Conservation (phyloP, 1,140 invertebrate species). For the Anthonomus grandis region DNA sequence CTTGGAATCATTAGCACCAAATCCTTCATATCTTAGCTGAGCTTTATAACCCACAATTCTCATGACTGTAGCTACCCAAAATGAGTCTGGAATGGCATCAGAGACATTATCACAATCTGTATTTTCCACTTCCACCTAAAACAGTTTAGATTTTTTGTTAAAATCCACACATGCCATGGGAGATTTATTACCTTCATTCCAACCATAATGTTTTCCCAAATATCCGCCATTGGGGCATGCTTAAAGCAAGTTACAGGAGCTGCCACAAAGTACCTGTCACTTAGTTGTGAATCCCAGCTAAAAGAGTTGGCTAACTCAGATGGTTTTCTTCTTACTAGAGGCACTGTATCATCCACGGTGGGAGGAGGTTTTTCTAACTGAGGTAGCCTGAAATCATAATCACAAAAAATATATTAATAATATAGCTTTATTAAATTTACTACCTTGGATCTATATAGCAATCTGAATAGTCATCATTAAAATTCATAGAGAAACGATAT, state of each 20-base stretch:
- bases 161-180: neutral
- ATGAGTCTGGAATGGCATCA: constrained; percentile 76
- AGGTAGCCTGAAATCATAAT: constrained; percentile 15
- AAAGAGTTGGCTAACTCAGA: constrained; percentile 67
- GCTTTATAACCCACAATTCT: constrained; percentile 90
- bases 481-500: constrained; percentile 44
- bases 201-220: constrained; percentile 89
- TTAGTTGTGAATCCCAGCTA: constrained; percentile 79
- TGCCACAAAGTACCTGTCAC: constrained; percentile 72
- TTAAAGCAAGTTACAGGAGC: constrained; percentile 88
- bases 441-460: constrained; percentile 47
- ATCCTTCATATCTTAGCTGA: constrained; percentile 91
- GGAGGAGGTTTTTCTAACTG: constrained; percentile 32
- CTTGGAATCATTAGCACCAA: constrained; percentile 78
- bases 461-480: constrained; percentile 45
- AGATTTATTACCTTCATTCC: constrained; percentile 76
- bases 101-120: constrained; percentile 79
- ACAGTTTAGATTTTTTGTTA: neutral
- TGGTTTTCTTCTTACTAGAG: constrained; percentile 53
- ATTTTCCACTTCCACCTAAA: constrained; percentile 80
- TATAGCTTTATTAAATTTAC: no score
- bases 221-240: constrained; percentile 86
- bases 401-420: no score
- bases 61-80: constrained; percentile 93
- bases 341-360: constrained; percentile 50